phyloP scores from a whole-genome alignment of 1,140 invertebrate species.

The Gonatopus flavifemur region DNA sequence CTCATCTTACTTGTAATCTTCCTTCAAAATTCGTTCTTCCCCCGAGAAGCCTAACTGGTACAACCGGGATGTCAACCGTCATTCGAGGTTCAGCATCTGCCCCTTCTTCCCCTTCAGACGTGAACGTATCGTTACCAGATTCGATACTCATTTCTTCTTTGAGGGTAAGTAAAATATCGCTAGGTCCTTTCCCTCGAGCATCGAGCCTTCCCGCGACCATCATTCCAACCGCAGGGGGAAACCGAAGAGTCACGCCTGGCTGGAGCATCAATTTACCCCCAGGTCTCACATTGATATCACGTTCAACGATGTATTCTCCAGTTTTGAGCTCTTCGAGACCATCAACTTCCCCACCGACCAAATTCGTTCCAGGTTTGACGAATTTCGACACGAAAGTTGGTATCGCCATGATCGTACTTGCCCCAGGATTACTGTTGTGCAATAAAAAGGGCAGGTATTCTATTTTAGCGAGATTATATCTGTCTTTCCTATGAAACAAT shows the following conservation, averaged over 20 bases:
- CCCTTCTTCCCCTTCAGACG: slow-evolving; percentile 35
- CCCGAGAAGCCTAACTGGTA: slow-evolving; percentile 75
- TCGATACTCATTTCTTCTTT: slow-evolving; percentile 71
- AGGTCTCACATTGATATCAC: slow-evolving; percentile 89
- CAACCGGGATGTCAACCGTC: slow-evolving; percentile 51
- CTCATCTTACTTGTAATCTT: slow-evolving; percentile 68
- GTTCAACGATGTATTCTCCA: slow-evolving; percentile 82
- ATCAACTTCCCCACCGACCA: slow-evolving; percentile 87
- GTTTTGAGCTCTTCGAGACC: slow-evolving; percentile 75
- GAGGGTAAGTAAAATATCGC: slow-evolving; percentile 75
- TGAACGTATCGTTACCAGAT: slow-evolving; percentile 62
- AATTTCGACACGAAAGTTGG: slow-evolving; percentile 78
- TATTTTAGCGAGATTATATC: slow-evolving; percentile 89
- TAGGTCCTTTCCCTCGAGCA: slow-evolving; percentile 74
- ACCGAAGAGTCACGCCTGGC: slow-evolving; percentile 83
- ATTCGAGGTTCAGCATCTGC: slow-evolving; percentile 57
- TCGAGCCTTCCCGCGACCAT: slow-evolving; percentile 92
- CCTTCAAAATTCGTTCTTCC: slow-evolving; percentile 76
- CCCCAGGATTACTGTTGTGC: slow-evolving; percentile 80
- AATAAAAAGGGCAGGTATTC: slow-evolving; percentile 83
- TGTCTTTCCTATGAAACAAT: slow-evolving; percentile 86
- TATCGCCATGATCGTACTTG: slow-evolving; percentile 72
- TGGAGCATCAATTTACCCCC: slow-evolving; percentile 84
- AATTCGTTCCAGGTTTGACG: slow-evolving; percentile 64
- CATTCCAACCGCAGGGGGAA: slow-evolving; percentile 91